A percentile compares a stretch with the other conserved stretches of the same genome.
Conservation (phyloP, 2,797 vertebrate species). For the Periophthalmus magnuspinnatus region DNA sequence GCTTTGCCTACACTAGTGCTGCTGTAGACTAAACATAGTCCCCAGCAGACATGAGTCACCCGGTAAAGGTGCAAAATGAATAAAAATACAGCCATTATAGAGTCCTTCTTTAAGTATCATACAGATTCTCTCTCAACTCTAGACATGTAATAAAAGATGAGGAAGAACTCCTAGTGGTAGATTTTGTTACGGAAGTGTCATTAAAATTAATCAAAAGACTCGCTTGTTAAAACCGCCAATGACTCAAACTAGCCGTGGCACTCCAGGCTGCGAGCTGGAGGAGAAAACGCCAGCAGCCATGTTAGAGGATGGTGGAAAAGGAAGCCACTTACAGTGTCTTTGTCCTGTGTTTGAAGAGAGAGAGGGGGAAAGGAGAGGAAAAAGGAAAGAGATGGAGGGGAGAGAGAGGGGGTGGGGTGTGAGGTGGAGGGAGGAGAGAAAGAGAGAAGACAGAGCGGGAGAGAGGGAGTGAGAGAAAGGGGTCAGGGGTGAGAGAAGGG, state of each 20-base stretch:
- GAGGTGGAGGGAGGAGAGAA: slow-evolving; percentile 42
- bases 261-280: slow-evolving; percentile 48
- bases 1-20: slow-evolving; percentile 21
- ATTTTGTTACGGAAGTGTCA: slow-evolving; percentile 57
- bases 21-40: slow-evolving; percentile 31
- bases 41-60: slow-evolving; percentile 21
- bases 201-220: slow-evolving; percentile 75
- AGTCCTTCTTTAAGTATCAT: slow-evolving; percentile 21
- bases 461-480: too few relatives aligned
- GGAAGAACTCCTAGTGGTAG: slow-evolving; percentile 24
- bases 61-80: slow-evolving; percentile 23
- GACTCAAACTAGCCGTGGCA: slow-evolving; percentile 49
- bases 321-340: slow-evolving; percentile 65
- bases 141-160: slow-evolving; percentile 28
- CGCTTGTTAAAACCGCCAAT: slow-evolving; percentile 51
- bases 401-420: too few relatives aligned
- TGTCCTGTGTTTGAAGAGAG: slow-evolving; percentile 73
- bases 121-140: slow-evolving; percentile 18
- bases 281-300: slow-evolving; percentile 59
- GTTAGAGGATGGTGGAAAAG: slow-evolving; percentile 47
- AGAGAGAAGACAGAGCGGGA: too few relatives aligned
- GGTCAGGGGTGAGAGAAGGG: too few relatives aligned
- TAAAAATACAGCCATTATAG: slow-evolving; percentile 9
- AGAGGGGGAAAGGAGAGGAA: slow-evolving; percentile 14
- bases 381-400: too few relatives aligned